These are phyloP conservation scores for Brachionus paranguensis DNA, from an alignment of 1,140 invertebrate species.

Conservation along the genomic window DNA sequence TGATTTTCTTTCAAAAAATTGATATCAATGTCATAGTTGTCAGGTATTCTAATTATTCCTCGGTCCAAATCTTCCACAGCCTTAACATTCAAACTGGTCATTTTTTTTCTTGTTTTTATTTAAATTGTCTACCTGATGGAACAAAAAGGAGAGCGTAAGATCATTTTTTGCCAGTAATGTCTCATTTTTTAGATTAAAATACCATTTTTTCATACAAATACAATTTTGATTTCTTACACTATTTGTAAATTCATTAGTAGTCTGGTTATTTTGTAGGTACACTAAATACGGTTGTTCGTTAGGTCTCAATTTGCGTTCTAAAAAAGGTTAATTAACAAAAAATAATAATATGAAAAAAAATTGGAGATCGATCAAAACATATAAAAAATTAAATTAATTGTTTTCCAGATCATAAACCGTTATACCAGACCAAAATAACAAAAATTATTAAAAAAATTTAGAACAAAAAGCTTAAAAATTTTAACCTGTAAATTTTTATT, in stretches of 20 bases:
- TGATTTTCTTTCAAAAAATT: slow-evolving; percentile 20
- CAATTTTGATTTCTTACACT: slow-evolving; percentile 70
- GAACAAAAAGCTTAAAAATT: too few relatives aligned
- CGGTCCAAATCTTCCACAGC: slow-evolving; percentile 90
- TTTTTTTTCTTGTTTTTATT: background rate
- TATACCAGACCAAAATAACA: too few relatives aligned
- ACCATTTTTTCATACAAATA: slow-evolving; percentile 83
- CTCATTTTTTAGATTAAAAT: slow-evolving; percentile 75
- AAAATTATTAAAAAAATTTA: too few relatives aligned
- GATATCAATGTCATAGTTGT: slow-evolving; percentile 75
- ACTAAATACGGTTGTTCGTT: slow-evolving; percentile 92
- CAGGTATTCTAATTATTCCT: slow-evolving; percentile 78
- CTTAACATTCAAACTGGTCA: slow-evolving; percentile 45
- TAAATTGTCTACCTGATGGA: slow-evolving; percentile 62
- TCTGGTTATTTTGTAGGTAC: slow-evolving; percentile 89
- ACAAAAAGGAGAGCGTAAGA: slow-evolving; percentile 67
- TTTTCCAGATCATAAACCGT: too few relatives aligned
- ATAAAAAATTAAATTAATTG: background rate
- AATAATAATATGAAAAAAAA: too few relatives aligned
- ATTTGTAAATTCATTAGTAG: slow-evolving; percentile 65
- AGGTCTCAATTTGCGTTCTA: slow-evolving; percentile 84
- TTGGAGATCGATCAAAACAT: background rate
- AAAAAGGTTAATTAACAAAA: slow-evolving; percentile 42
- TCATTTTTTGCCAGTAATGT: slow-evolving; percentile 62
- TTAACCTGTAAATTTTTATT: too few relatives aligned